Base-by-base conservation (phyloP, 2,888 invertebrate species). In the Aquatica leii region DNA sequence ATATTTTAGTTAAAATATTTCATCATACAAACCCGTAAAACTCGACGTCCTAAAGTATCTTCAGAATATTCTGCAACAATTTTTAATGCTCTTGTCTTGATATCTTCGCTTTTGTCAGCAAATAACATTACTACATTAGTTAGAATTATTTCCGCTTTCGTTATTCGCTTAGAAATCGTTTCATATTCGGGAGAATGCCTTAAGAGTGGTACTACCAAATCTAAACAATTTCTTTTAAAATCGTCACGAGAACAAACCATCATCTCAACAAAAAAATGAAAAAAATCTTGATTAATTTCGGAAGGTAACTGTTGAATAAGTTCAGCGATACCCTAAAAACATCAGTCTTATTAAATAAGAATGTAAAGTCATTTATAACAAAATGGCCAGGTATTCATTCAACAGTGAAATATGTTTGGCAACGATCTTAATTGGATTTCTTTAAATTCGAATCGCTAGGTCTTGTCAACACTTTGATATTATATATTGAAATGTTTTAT, bases 251-350 rank as follows among this genome's bases (percentile, higher is more conserved):
- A 46, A 15, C 57, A 52, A 0, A 49, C 4, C 49, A 58, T 17
- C 11, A 37, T 21, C 1, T 15, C 34, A 31, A 34, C 31, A 40
- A 62, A 58, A 31, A 58, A 62, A 4, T 20, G 57, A 0, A 53
- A 12, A 18, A 53, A 62, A 31, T 40, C 37, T 11, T 53, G 24
- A 24, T 62, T 11, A 4, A 43, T 49, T 31, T 53, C 53, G 11
- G 8, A 3, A 5, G 62, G 58, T 31, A 62, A 21, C 5, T 53
- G 40, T 17, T 46, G 57, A 17, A 62, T 53, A 46, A 62, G n/a
- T 17, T 58, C 17, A 17, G 62, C 57, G 2, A 62, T 62, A n/a
- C 37, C 57, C 62, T 62, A 34, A 0, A 58, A 53, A 4, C 8
- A 46, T 12, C 4, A 12, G 40, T 40, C 6, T 24, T 20, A 54